phyloP scores from a whole-genome alignment of 2,113 vertebrate genomes.

The Hiodon alosoides region DNA sequence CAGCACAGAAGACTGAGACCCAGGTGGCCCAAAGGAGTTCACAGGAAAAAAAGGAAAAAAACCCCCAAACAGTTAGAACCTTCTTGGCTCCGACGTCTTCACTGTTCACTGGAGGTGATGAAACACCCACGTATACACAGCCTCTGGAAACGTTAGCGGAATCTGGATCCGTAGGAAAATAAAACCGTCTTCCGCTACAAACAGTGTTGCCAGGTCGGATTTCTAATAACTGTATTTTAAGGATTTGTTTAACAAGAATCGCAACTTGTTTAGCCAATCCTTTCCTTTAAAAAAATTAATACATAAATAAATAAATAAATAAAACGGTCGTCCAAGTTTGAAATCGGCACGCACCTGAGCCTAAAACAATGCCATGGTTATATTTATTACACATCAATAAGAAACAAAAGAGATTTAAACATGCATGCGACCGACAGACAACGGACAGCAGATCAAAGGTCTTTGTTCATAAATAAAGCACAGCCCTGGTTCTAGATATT shows the following conservation, averaged over 20 bases:
- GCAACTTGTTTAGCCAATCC: too few relatives aligned
- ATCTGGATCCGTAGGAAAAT: background rate
- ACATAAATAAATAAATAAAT: too few relatives aligned
- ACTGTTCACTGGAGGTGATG: slow-evolving; percentile 56
- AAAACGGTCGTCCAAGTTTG: background rate
- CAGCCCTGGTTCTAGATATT: slow-evolving; percentile 63
- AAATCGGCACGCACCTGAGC: background rate
- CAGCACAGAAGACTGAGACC: slow-evolving; percentile 38
- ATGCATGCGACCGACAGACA: slow-evolving; percentile 61
- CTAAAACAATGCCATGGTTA: background rate
- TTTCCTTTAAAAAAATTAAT: too few relatives aligned
- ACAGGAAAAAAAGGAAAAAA: slow-evolving; percentile 66
- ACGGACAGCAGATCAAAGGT: slow-evolving; percentile 46
- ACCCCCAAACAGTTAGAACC: slow-evolving; percentile 44
- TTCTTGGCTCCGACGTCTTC: slow-evolving; percentile 38
- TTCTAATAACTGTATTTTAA: too few relatives aligned
- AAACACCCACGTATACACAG: slow-evolving; percentile 11
- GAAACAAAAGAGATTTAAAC: slow-evolving; percentile 62
- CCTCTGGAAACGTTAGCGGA: background rate
- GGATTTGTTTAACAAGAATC: too few relatives aligned
- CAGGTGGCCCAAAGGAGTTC: slow-evolving; percentile 57
- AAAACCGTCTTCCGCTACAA: background rate
- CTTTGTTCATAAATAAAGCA: slow-evolving; percentile 64
- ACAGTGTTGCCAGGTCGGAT: too few relatives aligned
- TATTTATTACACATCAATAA: slow-evolving; percentile 23